A percentile compares a stretch with the other conserved stretches of the same genome.
Evolutionary conservation across 2,113 vertebrate genomes (phyloP).

Genomic region (Gila orcuttii): DNA sequence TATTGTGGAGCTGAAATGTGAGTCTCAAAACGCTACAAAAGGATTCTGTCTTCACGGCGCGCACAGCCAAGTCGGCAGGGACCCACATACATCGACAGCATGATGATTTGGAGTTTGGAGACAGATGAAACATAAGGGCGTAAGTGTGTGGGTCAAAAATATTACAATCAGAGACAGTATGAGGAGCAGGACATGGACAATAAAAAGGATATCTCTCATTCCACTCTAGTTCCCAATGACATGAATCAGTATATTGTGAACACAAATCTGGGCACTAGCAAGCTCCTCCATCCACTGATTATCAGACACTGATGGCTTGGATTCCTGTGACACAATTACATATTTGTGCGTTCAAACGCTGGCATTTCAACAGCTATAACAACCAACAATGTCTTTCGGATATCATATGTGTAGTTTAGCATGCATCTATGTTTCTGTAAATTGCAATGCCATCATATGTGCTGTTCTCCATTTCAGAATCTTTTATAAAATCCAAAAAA

Average conservation of each 20-base stretch:
- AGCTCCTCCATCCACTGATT: neutral
- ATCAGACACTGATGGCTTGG: neutral
- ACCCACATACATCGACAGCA: neutral
- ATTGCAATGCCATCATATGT: neutral
- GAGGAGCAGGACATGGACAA: neutral
- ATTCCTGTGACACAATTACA: neutral
- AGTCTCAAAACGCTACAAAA: conserved; percentile 34
- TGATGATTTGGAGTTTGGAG: neutral
- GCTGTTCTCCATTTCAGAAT: neutral
- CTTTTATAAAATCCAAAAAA: neutral
- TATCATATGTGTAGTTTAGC: neutral
- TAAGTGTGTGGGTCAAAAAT: neutral
- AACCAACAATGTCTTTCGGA: no score
- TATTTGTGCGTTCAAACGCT: neutral
- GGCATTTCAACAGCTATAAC: neutral
- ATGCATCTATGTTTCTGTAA: neutral
- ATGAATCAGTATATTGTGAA: neutral
- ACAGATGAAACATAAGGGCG: neutral
- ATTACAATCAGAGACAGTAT: neutral
- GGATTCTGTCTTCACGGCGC: conserved; percentile 39
- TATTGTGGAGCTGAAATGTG: conserved; percentile 39
- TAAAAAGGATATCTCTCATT: neutral
- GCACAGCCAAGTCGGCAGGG: conserved; percentile 41
- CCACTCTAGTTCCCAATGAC: neutral
- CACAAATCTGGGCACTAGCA: neutral